phyloP scores from a whole-genome alignment of 1,140 invertebrate species.

The Saccostrea cuccullata region DNA sequence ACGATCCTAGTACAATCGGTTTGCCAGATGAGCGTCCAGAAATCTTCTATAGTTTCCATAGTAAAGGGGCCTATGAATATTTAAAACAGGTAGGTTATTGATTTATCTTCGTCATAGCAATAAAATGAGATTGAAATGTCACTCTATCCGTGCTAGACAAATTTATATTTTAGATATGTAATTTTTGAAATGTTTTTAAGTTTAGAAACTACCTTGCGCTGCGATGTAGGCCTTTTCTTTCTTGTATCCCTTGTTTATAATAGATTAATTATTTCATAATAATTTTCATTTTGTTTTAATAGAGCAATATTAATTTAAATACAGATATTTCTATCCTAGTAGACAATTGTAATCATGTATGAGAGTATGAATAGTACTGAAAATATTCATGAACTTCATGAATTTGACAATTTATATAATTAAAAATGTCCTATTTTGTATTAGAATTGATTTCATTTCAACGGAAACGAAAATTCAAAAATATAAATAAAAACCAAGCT shows the following conservation, averaged over 20 bases:
- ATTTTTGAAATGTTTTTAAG: too few relatives aligned
- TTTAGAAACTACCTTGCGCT: not conserved
- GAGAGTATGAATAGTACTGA: too few relatives aligned
- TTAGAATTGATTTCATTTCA: not conserved
- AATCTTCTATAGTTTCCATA: not conserved
- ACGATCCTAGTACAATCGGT: not conserved
- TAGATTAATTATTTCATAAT: not conserved
- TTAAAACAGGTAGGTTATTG: not conserved
- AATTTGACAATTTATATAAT: not conserved
- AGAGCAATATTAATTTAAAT: too few relatives aligned
- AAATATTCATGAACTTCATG: too few relatives aligned
- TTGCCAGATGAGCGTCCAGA: slow-evolving; percentile 25
- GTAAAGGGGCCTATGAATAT: not conserved
- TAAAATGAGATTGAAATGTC: too few relatives aligned
- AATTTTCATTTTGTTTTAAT: not conserved
- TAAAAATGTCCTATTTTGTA: not conserved
- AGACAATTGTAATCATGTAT: too few relatives aligned
- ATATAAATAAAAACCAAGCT: not conserved
- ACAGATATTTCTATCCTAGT: too few relatives aligned
- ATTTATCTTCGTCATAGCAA: too few relatives aligned
- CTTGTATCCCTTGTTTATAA: slow-evolving; percentile 7
- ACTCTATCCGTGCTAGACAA: too few relatives aligned
- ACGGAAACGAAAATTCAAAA: not conserved
- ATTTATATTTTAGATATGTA: too few relatives aligned
- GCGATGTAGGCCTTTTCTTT: slow-evolving; percentile 27